These are phyloP conservation scores for Epiblema foenella DNA, from an alignment of 2,888 invertebrate genomes.

Conservation along the genomic window DNA sequence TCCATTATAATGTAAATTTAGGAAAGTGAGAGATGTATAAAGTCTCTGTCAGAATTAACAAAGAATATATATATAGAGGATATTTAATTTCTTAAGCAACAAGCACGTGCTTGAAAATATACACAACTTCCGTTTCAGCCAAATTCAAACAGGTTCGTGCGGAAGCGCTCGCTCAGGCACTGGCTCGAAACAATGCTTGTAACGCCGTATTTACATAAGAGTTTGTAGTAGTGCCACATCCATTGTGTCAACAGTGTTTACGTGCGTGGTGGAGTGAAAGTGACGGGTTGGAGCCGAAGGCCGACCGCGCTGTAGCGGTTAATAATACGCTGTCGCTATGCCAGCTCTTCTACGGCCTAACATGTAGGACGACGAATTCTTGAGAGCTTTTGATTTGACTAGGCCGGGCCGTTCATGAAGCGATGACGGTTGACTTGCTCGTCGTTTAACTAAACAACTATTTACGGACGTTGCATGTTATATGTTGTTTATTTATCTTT, in stretches of 20 bases:
- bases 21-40: too few relatives aligned
- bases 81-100: not conserved
- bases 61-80: not conserved
- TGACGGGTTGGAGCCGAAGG: slow-evolving; percentile 75
- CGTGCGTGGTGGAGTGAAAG: slow-evolving; percentile 74
- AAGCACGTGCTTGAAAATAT: slow-evolving; percentile 19
- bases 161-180: slow-evolving; percentile 24
- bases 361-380: slow-evolving; percentile 44
- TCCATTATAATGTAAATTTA: too few relatives aligned
- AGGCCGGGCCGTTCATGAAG: slow-evolving; percentile 11
- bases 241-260: slow-evolving; percentile 59
- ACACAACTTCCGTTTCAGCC: slow-evolving; percentile 25
- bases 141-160: slow-evolving; percentile 35
- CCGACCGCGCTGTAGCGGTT: slow-evolving; percentile 64
- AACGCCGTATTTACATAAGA: slow-evolving; percentile 42
- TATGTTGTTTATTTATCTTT: not conserved
- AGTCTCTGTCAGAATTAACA: too few relatives aligned
- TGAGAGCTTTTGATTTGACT: slow-evolving; percentile 39
- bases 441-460: not conserved
- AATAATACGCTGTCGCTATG: slow-evolving; percentile 44
- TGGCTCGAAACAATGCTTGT: slow-evolving; percentile 35
- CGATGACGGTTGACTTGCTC: slow-evolving; percentile 1
- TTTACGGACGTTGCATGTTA: too few relatives aligned
- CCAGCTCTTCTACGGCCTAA: slow-evolving; percentile 33
- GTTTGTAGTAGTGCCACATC: slow-evolving; percentile 61